Percentiles rank a stretch among this genome's conserved stretches.
These are phyloP conservation scores for Apocheima hispidaria DNA, from an alignment of 2,888 invertebrate species.

Conservation along the genomic window DNA sequence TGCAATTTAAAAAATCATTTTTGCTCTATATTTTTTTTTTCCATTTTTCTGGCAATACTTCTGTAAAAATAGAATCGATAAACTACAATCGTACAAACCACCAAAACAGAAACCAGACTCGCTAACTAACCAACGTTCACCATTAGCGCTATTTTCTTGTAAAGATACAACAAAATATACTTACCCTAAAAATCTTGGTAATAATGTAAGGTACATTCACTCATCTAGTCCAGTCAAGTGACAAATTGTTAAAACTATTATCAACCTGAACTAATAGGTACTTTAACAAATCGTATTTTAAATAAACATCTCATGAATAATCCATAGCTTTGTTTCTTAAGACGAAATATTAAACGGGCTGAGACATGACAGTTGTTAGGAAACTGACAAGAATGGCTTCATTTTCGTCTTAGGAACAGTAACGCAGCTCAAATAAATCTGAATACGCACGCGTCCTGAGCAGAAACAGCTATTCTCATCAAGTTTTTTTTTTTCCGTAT, in stretches of 20 bases:
- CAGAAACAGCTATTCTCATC: no score
- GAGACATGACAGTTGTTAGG: conserved; percentile 23
- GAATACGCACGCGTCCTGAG: no score
- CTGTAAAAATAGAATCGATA: no score
- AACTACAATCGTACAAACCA: no score
- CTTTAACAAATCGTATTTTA: conserved; percentile 34
- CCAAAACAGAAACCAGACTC: no score
- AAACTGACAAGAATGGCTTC: conserved; percentile 19
- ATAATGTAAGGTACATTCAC: conserved; percentile 4
- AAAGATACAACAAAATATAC: neutral
- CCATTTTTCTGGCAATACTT: no score
- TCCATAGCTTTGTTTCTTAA: conserved; percentile 29
- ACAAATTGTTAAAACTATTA: conserved; percentile 30
- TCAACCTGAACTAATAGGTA: conserved; percentile 31
- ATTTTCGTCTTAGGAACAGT: neutral
- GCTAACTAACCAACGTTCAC: no score
- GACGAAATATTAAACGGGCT: conserved; percentile 27
- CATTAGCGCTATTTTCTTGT: no score
- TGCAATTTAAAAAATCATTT: no score
- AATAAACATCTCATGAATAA: conserved; percentile 42
- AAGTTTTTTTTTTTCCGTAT: no score
- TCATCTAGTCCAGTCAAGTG: conserved; percentile 20
- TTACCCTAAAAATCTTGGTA: neutral
- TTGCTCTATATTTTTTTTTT: no score
- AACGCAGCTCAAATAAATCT: no score